phyloP scores from a whole-genome alignment of 2,113 vertebrate genomes.

The Chaetodon trifascialis region DNA sequence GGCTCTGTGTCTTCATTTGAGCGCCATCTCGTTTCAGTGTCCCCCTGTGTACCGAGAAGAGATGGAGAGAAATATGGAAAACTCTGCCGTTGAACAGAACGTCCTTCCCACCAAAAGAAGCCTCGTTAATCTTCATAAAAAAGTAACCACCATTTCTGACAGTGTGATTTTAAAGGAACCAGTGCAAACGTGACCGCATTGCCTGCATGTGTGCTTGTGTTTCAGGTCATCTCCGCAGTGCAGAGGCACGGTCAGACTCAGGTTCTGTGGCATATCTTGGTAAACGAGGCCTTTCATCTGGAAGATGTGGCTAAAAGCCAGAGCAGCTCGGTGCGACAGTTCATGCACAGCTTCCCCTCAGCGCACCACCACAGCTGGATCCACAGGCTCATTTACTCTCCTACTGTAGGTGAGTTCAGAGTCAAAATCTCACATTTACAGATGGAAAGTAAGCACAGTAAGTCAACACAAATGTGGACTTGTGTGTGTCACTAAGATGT shows the following conservation, averaged over 20 bases:
- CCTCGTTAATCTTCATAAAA: conserved; percentile 91
- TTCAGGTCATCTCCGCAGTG: conserved; percentile 91
- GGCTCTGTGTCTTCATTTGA: neutral
- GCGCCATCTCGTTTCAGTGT: conserved; percentile 82
- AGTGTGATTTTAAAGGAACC: neutral
- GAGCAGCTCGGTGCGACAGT: conserved; percentile 84
- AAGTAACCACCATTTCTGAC: conserved; percentile 78
- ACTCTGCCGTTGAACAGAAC: conserved; percentile 73
- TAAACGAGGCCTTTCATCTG: conserved; percentile 91
- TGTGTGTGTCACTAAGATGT: neutral
- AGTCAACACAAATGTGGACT: too few relatives aligned
- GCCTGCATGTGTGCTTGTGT: neutral
- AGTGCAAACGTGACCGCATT: neutral
- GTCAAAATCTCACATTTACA: neutral
- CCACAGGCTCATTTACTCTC: conserved; percentile 88
- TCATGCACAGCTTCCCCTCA: conserved; percentile 87
- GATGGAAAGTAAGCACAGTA: neutral
- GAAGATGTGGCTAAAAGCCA: conserved; percentile 93
- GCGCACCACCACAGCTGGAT: conserved; percentile 85
- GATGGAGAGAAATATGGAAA: conserved; percentile 90
- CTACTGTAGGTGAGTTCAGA: conserved; percentile 89
- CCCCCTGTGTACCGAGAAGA: conserved; percentile 91
- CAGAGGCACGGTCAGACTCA: conserved; percentile 90
- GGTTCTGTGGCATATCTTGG: conserved; percentile 92
- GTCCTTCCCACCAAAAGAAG: conserved; percentile 87